Percentiles rank a stretch among this genome's conserved stretches.
These are phyloP conservation scores for Rhegmatorhina hoffmannsi DNA, from an alignment of 2,113 vertebrate genomes.

Conservation along the genomic window DNA sequence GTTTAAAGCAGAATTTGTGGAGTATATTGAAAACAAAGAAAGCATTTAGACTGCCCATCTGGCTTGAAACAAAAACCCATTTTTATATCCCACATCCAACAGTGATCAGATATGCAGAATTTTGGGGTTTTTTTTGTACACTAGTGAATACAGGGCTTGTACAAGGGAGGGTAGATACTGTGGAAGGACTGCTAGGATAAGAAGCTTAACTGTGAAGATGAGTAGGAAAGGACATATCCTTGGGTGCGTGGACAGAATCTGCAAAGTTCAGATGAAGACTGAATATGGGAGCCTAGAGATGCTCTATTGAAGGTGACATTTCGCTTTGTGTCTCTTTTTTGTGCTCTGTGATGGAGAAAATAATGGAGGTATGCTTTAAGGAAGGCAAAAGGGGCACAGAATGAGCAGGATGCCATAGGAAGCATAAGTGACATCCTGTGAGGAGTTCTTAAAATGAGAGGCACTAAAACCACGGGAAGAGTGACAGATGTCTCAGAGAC, in stretches of 20 bases:
- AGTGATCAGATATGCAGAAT: not conserved
- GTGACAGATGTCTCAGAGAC: not conserved
- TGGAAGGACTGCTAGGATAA: not conserved
- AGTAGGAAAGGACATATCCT: not conserved
- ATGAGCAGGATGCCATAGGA: not conserved
- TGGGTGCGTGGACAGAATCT: not conserved
- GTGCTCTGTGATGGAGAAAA: not conserved
- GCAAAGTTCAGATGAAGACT: not conserved
- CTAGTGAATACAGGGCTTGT: not conserved
- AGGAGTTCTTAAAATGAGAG: not conserved
- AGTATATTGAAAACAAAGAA: not conserved
- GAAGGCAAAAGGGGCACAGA: not conserved
- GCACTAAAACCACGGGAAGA: not conserved
- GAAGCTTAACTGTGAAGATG: not conserved
- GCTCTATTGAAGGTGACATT: not conserved
- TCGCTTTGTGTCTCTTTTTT: not conserved
- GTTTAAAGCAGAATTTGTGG: not conserved
- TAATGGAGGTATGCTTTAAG: not conserved
- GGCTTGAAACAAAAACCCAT: not conserved
- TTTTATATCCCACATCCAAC: not conserved
- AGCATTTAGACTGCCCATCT: not conserved
- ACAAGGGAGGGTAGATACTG: not conserved
- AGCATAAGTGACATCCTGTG: not conserved
- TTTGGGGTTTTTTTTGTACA: not conserved
- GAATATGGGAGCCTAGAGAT: not conserved